Evolutionary conservation across 2,797 vertebrate genomes (phyloP), one percentile per base, ranked within the genome.

Genomic region (Numenius phaeopus): DNA sequence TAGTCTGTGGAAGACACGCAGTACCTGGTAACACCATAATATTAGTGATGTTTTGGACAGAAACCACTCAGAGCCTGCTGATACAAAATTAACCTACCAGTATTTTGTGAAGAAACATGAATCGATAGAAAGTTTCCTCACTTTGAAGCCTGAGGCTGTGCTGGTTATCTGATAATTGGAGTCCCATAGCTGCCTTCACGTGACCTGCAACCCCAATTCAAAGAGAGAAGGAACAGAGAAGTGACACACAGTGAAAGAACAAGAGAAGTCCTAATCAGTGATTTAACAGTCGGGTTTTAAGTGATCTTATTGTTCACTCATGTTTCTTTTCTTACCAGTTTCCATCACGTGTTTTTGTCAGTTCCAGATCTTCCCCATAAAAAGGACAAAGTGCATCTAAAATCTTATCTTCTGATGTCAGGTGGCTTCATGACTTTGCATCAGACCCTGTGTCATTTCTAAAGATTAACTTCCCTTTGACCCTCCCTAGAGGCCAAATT

Each of bases 391-490:
- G 39, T 71, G 30, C 57, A 58, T 29, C 72, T 82, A 71, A 90
- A 91, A 88, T 91, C 76, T 93, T 86, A 58, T 87, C 71, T 91
- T 78, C 73, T 95, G 44, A 42, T 73, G 50, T 47, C 72, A 76
- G 55, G 12, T 13, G 70, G 29, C 27, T 91, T 91, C 52, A 66
- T 88, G 73, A 49, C 13, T 93, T 88, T 95, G 44, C 47, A 57
- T 72, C 34, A 73, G 40, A 64, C 15, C 71, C 17, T 49, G 15
- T 37, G 65, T 82, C 17, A 44, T 64, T 90, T 82, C n/a, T 88
- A 44, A 89, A 96, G 62, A 71, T 70, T 54, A 73, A 62, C 1
- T 7, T 72, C 57, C 14, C 27, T 76, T 87, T 86, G 27, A 79
- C 34, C 55, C 24, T 94, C 26, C 23, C 11, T 22, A 82, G 66